Conservation (phyloP, 1,140 invertebrate genomes). For the Eulimnadia texana region DNA sequence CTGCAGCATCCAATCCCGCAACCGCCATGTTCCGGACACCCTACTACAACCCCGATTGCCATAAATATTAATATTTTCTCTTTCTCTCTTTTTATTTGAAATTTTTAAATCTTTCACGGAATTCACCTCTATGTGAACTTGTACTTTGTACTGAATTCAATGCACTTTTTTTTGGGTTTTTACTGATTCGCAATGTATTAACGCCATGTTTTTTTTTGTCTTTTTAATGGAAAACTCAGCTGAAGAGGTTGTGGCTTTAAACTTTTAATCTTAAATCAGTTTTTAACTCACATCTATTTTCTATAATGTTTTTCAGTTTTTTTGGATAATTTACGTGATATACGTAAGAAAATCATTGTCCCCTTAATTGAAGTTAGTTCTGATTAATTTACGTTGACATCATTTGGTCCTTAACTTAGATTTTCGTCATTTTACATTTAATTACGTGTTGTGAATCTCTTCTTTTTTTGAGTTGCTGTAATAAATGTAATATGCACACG, state of each 20-base stretch:
- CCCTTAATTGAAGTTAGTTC: too few species aligned
- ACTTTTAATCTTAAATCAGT: too few species aligned
- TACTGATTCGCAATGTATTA: neutral
- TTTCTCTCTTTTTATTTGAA: too few species aligned
- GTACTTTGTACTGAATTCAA: too few species aligned
- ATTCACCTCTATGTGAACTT: too few species aligned
- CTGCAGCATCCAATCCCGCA: conserved; percentile 5
- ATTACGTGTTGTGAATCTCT: neutral
- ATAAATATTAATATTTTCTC: conserved; percentile 14
- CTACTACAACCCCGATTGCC: conserved; percentile 9
- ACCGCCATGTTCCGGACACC: conserved; percentile 3
- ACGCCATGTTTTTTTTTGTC: neutral
- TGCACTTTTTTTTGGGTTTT: neutral
- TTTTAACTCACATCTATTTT: neutral
- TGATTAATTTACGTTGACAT: too few species aligned
- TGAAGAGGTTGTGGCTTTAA: conserved; percentile 1
- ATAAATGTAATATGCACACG: neutral
- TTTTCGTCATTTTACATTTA: too few species aligned
- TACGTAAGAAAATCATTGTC: too few species aligned
- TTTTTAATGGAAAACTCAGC: neutral
- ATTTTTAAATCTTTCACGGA: too few species aligned
- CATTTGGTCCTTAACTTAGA: too few species aligned
- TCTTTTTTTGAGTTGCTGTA: neutral
- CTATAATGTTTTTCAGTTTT: neutral
- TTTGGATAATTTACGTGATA: too few species aligned